These are phyloP conservation scores for Syritta pipiens DNA, from an alignment of 2,888 invertebrate genomes.

Conservation along the genomic window DNA sequence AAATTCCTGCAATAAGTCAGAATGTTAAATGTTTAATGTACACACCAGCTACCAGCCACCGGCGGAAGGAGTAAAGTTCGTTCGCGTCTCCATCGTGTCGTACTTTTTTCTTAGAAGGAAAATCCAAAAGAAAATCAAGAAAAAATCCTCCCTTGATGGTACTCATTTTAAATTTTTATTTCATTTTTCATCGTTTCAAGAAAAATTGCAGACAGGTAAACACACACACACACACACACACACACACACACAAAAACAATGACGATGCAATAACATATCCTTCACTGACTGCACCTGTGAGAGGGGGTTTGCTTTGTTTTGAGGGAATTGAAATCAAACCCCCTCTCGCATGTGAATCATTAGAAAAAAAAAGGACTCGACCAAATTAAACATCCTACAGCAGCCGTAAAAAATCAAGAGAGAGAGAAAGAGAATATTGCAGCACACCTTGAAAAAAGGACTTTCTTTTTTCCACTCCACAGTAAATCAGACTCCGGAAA, in stretches of 20 bases:
- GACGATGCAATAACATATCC: too few species aligned
- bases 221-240: constrained; percentile 31
- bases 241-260: not conserved
- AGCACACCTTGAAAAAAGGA: too few species aligned
- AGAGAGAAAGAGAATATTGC: too few species aligned
- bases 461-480: constrained; percentile 8
- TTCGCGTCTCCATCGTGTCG: not conserved
- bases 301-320: too few species aligned
- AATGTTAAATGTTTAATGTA: constrained; percentile 64
- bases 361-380: too few species aligned
- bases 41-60: constrained; percentile 12
- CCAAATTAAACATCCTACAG: constrained; percentile 56
- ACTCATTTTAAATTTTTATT: constrained; percentile 41
- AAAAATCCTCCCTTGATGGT: constrained; percentile 30
- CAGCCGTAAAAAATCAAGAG: constrained; percentile 61
- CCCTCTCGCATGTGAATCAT: too few species aligned
- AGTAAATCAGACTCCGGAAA: constrained; percentile 31
- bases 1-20: constrained; percentile 69
- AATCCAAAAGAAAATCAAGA: constrained; percentile 19
- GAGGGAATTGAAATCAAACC: too few species aligned
- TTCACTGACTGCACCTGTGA: too few species aligned
- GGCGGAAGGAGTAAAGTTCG: constrained; percentile 16
- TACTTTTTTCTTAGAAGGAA: not conserved
- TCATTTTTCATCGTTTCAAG: constrained; percentile 15
- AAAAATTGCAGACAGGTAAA: not conserved